phyloP scores from a whole-genome alignment of 1,140 invertebrate species.

The Mylabris phalerata region DNA sequence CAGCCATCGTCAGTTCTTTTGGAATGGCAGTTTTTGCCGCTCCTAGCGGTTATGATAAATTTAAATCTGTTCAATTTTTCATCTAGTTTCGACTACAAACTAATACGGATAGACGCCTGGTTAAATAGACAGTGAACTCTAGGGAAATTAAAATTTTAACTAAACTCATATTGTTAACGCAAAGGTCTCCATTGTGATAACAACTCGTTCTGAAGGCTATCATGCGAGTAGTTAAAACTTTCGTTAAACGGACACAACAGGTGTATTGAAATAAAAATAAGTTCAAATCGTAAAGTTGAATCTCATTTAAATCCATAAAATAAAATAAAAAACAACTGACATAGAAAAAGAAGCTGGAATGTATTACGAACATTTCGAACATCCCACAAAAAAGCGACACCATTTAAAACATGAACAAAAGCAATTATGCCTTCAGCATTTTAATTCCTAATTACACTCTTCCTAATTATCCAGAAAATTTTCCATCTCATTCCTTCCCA shows the following conservation, averaged over 20 bases:
- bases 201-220: slow-evolving; percentile 6
- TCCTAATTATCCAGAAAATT: slow-evolving; percentile 10
- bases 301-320: too few relatives aligned
- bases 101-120: too few relatives aligned
- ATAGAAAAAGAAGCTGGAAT: too few relatives aligned
- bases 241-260: too few relatives aligned
- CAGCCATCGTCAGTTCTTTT: not conserved
- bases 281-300: too few relatives aligned
- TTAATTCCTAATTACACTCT: slow-evolving; percentile 14
- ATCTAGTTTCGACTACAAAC: too few relatives aligned
- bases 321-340: too few relatives aligned
- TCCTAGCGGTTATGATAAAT: too few relatives aligned
- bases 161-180: slow-evolving; percentile 2
- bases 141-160: slow-evolving; percentile 15
- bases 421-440: slow-evolving; percentile 5
- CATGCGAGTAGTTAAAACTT: not conserved
- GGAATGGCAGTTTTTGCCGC: too few relatives aligned
- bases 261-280: too few relatives aligned
- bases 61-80: too few relatives aligned
- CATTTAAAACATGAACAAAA: slow-evolving; percentile 2
- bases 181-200: slow-evolving; percentile 1
- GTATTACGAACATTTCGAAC: too few relatives aligned
- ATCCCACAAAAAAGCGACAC: not conserved
- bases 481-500: not conserved
- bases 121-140: slow-evolving; percentile 12